phyloP scores from a whole-genome alignment of 2,113 vertebrate genomes.

The Anhinga rufa region DNA sequence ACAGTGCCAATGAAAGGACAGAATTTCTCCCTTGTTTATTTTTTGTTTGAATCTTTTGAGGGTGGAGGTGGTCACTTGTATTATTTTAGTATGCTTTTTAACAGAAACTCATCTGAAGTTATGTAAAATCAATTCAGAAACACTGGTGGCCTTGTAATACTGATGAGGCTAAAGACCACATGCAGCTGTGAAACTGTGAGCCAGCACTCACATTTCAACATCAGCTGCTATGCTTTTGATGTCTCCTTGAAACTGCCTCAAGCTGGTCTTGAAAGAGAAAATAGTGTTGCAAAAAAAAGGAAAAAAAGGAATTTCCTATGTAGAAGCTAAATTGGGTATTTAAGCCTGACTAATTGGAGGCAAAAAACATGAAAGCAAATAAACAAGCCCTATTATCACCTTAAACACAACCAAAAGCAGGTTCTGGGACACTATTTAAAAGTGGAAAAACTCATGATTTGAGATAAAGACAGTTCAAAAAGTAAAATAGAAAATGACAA shows the following conservation, averaged over 20 bases:
- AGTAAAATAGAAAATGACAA: not conserved
- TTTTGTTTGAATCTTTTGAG: not conserved
- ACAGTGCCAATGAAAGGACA: not conserved
- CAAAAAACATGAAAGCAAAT: not conserved
- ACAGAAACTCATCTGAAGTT: not conserved
- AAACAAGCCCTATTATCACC: not conserved
- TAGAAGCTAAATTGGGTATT: not conserved
- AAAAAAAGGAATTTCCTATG: not conserved
- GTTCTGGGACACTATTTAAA: not conserved
- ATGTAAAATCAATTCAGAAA: not conserved
- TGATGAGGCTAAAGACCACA: not conserved
- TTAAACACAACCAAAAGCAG: not conserved
- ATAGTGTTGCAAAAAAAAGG: not conserved
- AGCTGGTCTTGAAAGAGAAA: not conserved
- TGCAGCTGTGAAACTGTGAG: not conserved
- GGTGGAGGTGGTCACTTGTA: not conserved
- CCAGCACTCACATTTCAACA: not conserved
- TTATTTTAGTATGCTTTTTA: not conserved
- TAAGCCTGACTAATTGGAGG: not conserved
- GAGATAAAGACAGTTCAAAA: not conserved
- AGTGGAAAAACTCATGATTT: not conserved
- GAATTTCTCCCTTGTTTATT: not conserved
- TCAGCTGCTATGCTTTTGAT: not conserved
- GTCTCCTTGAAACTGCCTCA: not conserved
- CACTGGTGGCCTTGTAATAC: not conserved